These are phyloP conservation scores for Orgyia antiqua DNA, from an alignment of 2,888 invertebrate species.

Conservation along the genomic window DNA sequence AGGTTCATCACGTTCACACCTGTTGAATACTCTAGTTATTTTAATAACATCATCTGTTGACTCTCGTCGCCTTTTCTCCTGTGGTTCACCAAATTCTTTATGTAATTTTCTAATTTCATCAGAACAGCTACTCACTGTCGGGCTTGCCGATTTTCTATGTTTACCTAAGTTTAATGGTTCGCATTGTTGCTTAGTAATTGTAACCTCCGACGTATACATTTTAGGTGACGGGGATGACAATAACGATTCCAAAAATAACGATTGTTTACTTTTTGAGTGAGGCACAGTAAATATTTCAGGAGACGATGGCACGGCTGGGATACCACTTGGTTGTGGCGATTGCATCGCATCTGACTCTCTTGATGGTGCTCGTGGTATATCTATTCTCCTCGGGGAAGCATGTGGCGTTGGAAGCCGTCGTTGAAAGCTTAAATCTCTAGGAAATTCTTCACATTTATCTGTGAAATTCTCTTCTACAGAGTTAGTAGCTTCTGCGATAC, in stretches of 20 bases:
- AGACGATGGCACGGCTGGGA: slow-evolving; percentile 83
- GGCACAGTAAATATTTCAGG: slow-evolving; percentile 81
- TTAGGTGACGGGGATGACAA: slow-evolving; percentile 79
- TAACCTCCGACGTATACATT: slow-evolving; percentile 77
- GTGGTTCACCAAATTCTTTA: slow-evolving; percentile 70
- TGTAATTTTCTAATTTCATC: slow-evolving; percentile 82
- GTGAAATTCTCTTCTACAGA: slow-evolving; percentile 48
- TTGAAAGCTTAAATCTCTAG: slow-evolving; percentile 79
- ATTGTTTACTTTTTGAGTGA: slow-evolving; percentile 66
- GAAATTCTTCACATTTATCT: slow-evolving; percentile 75
- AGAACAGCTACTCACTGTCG: slow-evolving; percentile 85
- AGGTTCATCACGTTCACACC: slow-evolving; percentile 42
- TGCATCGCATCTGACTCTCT: slow-evolving; percentile 85
- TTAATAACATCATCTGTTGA: slow-evolving; percentile 55
- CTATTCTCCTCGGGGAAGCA: slow-evolving; percentile 65
- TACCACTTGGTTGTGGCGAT: slow-evolving; percentile 85
- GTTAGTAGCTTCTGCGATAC: slow-evolving; percentile 40
- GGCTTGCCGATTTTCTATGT: slow-evolving; percentile 82
- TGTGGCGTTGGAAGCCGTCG: slow-evolving; percentile 66
- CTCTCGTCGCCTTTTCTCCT: slow-evolving; percentile 60
- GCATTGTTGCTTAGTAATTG: slow-evolving; percentile 76
- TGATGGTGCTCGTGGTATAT: slow-evolving; percentile 79
- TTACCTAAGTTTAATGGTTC: slow-evolving; percentile 85
- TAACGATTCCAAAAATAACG: slow-evolving; percentile 80
- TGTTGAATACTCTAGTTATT: slow-evolving; percentile 59